Evolutionary conservation across 2,113 vertebrate species (phyloP).

Genomic region (Oceanites oceanicus): DNA sequence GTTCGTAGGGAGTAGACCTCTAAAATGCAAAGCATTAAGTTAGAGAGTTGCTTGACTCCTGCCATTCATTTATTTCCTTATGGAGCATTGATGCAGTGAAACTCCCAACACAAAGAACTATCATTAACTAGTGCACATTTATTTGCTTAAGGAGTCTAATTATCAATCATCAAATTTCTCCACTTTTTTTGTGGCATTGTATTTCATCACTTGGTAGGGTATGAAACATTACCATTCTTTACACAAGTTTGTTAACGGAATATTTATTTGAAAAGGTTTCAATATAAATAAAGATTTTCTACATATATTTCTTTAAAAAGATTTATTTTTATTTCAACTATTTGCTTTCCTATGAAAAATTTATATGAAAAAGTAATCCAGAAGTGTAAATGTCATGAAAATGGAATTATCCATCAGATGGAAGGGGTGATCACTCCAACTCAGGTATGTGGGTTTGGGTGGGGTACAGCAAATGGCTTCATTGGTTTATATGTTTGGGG

Average conservation of each 20-base stretch:
- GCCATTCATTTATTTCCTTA: slow-evolving; percentile 4
- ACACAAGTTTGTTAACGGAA: slow-evolving; percentile 71
- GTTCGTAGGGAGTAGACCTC: background rate
- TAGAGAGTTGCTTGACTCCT: background rate
- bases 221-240: slow-evolving; percentile 77
- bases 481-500: background rate
- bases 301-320: slow-evolving; percentile 66
- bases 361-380: slow-evolving; percentile 57
- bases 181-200: slow-evolving; percentile 75
- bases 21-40: background rate
- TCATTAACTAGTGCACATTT: slow-evolving; percentile 67
- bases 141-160: slow-evolving; percentile 71
- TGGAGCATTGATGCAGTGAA: slow-evolving; percentile 6
- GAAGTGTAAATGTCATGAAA: slow-evolving; percentile 58
- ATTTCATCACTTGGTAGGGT: slow-evolving; percentile 75
- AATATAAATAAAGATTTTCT: slow-evolving; percentile 77
- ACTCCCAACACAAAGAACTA: slow-evolving; percentile 37
- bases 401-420: slow-evolving; percentile 61
- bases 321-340: slow-evolving; percentile 77
- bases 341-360: slow-evolving; percentile 77
- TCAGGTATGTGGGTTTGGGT: slow-evolving; percentile 38
- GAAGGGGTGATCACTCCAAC: background rate
- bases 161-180: slow-evolving; percentile 77
- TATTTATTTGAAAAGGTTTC: slow-evolving; percentile 79
- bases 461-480: slow-evolving; percentile 6